These are phyloP conservation scores for Emmelina monodactyla DNA, from an alignment of 2,888 invertebrate genomes.

Conservation along the genomic window DNA sequence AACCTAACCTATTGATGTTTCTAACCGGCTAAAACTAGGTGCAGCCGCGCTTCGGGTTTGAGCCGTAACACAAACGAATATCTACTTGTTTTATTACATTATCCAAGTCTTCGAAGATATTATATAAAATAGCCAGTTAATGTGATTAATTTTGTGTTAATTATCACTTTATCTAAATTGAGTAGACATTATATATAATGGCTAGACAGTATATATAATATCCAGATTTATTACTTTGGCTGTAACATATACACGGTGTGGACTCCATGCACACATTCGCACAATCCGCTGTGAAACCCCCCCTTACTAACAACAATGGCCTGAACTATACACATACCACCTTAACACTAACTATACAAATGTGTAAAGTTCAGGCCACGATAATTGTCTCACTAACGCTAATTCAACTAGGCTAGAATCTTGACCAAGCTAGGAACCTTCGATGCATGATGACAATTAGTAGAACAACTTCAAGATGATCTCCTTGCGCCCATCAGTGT, in stretches of 20 bases:
- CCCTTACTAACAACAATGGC: slow-evolving; percentile 55
- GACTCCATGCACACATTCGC: slow-evolving; percentile 60
- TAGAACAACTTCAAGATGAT: neutral
- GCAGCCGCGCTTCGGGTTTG: too few species aligned
- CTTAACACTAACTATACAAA: slow-evolving; percentile 4
- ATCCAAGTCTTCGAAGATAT: too few species aligned
- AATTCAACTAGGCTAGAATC: slow-evolving; percentile 45
- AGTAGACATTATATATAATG: too few species aligned
- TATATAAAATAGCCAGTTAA: too few species aligned
- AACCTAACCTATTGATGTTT: too few species aligned
- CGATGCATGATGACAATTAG: neutral
- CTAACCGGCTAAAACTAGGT: too few species aligned
- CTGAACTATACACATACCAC: slow-evolving; percentile 31
- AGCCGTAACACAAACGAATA: too few species aligned
- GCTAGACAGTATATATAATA: too few species aligned
- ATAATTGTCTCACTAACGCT: slow-evolving; percentile 53
- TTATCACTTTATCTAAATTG: too few species aligned
- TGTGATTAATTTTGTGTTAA: too few species aligned
- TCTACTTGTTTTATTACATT: too few species aligned
- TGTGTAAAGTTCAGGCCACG: slow-evolving; percentile 41
- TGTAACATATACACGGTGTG: slow-evolving; percentile 59
- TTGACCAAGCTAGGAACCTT: slow-evolving; percentile 35
- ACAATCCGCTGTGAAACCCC: slow-evolving; percentile 43
- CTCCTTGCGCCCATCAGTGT: neutral
- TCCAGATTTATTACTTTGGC: too few species aligned